Evolutionary conservation across 2,888 invertebrate genomes (phyloP), one percentile per base, ranked within the genome.

Genomic region (Sesia apiformis): DNA sequence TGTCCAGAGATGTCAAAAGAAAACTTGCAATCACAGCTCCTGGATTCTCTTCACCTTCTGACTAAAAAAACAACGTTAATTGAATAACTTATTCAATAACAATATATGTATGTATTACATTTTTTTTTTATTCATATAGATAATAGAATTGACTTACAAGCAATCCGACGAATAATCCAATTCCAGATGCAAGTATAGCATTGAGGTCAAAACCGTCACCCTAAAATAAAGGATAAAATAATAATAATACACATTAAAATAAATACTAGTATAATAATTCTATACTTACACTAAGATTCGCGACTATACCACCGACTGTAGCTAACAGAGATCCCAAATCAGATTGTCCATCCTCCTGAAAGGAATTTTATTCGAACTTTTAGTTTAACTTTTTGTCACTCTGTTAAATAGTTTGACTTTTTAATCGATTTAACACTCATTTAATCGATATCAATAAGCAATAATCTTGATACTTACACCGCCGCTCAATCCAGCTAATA

Each of bases 191-290:
- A 57, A 90, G 83, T 1, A 90, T 60, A 23, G 77, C 70, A 57
- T 90, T 90, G 1, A 90, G 56, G 59, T 90, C 89, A 54, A 90
- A 70, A 3, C 87, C 90, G 58, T 87, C 90, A 4, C 90, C 90
- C 90, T 90, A 63, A 62, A 81, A 80, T 8, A 54, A 57, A 56
- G 55, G 54, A 56, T 49, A 53, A 23, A 23, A 8, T 4, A 46
- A 8, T 4, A 5, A 38, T 50, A 5, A 50, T 6, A 23, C 5
- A 4, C 4, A 50, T 43, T 7, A 5, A 46, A 4, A 50, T 50
- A 50, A n/a, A 4, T 8, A 38, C 23, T 50, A 6, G 38, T 8
- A 38, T 52, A 55, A 38, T 7, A 40, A 38, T 41, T 38, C 7
- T n/a, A 38, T 52, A 84, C 89, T 85, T 72, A 90, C 90, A 60